Percentiles rank a stretch among this genome's conserved stretches.
Conservation (phyloP, 2,888 invertebrate species). For the Hypercompe scribonia region DNA sequence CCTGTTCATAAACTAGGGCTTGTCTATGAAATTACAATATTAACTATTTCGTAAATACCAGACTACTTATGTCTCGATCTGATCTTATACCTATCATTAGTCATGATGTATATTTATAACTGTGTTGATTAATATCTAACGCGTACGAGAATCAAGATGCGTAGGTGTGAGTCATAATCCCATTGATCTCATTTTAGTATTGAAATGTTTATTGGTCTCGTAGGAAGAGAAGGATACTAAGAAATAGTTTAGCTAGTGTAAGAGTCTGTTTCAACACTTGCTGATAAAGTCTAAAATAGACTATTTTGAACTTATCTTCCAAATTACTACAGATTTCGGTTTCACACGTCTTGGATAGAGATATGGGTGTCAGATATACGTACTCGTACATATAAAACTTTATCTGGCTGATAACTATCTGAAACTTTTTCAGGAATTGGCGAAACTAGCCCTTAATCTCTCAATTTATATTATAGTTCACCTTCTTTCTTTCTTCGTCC, state of each 20-base stretch:
- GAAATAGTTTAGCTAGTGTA: neutral
- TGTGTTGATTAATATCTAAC: slow-evolving; percentile 17
- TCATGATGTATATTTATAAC: slow-evolving; percentile 6
- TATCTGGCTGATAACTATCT: too few species aligned
- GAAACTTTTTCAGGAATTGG: too few species aligned
- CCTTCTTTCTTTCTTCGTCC: too few species aligned
- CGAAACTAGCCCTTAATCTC: too few species aligned
- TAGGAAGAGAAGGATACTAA: neutral
- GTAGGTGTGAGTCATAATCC: slow-evolving; percentile 7
- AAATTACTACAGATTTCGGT: too few species aligned
- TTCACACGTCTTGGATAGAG: too few species aligned
- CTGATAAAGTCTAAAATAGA: too few species aligned
- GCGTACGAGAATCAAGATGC: slow-evolving; percentile 2
- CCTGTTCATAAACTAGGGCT: neutral
- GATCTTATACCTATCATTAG: slow-evolving; percentile 9
- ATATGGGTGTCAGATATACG: too few species aligned
- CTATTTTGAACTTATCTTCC: too few species aligned
- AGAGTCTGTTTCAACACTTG: too few species aligned
- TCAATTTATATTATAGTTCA: neutral
- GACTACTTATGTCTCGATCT: neutral
- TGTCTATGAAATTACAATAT: neutral
- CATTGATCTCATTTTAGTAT: slow-evolving; percentile 13
- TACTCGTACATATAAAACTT: too few species aligned
- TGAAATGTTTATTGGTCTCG: slow-evolving; percentile 9
- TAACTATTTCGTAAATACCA: neutral